A percentile compares a stretch with the other conserved stretches of the same genome.
Conservation (phyloP, 92 coral and sea anemone genomes). For the Hydrozoanthus gracilis region DNA sequence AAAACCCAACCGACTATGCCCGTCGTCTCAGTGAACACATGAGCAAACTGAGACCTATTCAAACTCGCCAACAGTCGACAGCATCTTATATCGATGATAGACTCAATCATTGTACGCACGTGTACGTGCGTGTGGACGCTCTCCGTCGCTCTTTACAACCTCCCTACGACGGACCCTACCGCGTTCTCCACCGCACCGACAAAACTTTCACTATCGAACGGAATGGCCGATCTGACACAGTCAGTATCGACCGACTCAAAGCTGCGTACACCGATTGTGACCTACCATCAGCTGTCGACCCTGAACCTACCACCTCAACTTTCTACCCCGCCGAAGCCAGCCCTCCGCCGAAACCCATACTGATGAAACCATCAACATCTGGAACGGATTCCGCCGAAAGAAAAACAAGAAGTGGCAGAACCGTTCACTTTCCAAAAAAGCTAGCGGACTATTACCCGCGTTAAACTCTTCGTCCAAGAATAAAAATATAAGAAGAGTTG, state of each 20-base stretch:
- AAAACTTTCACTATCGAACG: neutral
- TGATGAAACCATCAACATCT: neutral
- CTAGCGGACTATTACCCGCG: too few species aligned
- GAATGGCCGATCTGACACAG: neutral
- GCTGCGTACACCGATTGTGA: neutral
- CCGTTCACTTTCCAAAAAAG: too few species aligned
- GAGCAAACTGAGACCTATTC: neutral
- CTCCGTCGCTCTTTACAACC: slow-evolving; percentile 26
- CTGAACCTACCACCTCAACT: neutral
- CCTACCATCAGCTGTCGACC: neutral
- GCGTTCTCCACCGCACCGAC: neutral
- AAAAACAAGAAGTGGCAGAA: neutral
- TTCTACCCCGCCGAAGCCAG: neutral
- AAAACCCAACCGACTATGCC: slow-evolving; percentile 15
- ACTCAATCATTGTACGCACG: neutral
- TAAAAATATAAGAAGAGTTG: too few species aligned
- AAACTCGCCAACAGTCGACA: neutral
- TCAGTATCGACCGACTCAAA: neutral
- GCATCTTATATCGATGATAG: neutral
- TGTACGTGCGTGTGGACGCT: neutral
- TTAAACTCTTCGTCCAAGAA: too few species aligned
- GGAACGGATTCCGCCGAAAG: neutral
- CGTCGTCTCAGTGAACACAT: slow-evolving; percentile 31
- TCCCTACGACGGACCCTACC: slow-evolving; percentile 39
- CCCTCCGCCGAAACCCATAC: neutral